Evolutionary conservation across 1,140 invertebrate genomes (phyloP), one percentile per base, ranked within the genome.

Genomic region (Trypoxylus dichotomus): DNA sequence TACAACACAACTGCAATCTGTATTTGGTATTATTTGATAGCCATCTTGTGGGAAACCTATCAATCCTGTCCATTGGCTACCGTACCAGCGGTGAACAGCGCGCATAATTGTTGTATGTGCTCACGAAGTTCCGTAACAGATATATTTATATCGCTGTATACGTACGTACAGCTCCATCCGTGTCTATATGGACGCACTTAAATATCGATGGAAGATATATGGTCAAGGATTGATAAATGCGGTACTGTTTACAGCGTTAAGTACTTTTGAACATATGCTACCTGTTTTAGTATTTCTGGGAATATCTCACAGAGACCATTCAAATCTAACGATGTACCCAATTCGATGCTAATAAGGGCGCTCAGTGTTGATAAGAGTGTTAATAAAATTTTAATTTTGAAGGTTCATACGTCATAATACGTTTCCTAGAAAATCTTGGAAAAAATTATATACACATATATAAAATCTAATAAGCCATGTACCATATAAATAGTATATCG

Each of bases 1-100:
- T 24, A 63, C 74, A 32, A 68, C 77, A 73, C 27, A 73, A 79
- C 71, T 74, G 58, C 79, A 47, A 77, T 74, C 79, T 80, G 79
- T 83, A 83, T 83, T 83, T 83, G 82, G 82, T 79, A 79, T 82
- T 83, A 79, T 82, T 80, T 74, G 82, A 83, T 83, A 80, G 80
- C 79, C 81, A 83, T 83, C 82, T 78, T 82, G 80, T 82, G 81
- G 80, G 81, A 82, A 82, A 79, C 78, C 79, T 80, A 81, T 82
- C 79, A 80, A 80, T 81, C 79, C 74, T 75, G 71, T 73, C 71
- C 71, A 27, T 25, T 63, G 71, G 37, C 71, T 73, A 73, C 71
- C 37, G 71, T 73, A n/a, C 37, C 37, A n/a, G 63, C 63, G 8
- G 27, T 68, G 63, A 47, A 63, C 25, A 8, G 21, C 25, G 7